Percentiles rank a stretch among this genome's conserved stretches.
Evolutionary conservation across 2,113 vertebrate genomes (phyloP).

Genomic region (Pelobates fuscus): DNA sequence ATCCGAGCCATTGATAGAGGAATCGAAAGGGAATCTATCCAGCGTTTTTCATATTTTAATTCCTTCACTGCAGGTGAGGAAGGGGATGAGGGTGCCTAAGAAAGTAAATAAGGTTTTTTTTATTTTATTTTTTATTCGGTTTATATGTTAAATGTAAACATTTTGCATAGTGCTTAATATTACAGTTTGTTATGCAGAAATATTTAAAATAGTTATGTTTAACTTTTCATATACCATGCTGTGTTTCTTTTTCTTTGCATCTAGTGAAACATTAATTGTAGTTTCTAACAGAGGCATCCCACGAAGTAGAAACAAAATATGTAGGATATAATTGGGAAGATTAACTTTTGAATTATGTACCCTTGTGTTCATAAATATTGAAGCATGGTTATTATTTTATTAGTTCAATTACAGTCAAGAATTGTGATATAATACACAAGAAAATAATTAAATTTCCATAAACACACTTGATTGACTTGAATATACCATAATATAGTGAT

Average conservation of each 20-base stretch:
- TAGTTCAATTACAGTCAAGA: not conserved
- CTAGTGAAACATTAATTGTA: not conserved
- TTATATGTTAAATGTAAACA: too few relatives aligned
- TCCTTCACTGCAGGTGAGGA: conserved; percentile 84
- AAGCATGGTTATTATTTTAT: not conserved
- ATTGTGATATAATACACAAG: not conserved
- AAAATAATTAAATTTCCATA: too few relatives aligned
- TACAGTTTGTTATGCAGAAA: not conserved
- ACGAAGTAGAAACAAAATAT: not conserved
- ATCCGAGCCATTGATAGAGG: conserved; percentile 89
- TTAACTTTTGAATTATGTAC: not conserved
- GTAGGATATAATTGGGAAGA: not conserved
- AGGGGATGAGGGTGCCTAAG: conserved; percentile 82
- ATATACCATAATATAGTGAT: too few relatives aligned
- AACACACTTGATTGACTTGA: too few relatives aligned
- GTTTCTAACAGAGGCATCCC: not conserved
- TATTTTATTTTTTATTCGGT: not conserved
- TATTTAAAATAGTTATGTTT: not conserved
- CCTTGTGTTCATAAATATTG: not conserved
- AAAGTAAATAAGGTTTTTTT: conserved; percentile 32
- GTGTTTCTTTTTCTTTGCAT: not conserved
- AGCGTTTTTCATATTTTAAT: conserved; percentile 92
- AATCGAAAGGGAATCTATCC: conserved; percentile 84
- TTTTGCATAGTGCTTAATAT: not conserved
- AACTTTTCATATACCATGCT: not conserved